Base-by-base conservation (phyloP, 1,140 invertebrate genomes). In the Polypedilum pembai region DNA sequence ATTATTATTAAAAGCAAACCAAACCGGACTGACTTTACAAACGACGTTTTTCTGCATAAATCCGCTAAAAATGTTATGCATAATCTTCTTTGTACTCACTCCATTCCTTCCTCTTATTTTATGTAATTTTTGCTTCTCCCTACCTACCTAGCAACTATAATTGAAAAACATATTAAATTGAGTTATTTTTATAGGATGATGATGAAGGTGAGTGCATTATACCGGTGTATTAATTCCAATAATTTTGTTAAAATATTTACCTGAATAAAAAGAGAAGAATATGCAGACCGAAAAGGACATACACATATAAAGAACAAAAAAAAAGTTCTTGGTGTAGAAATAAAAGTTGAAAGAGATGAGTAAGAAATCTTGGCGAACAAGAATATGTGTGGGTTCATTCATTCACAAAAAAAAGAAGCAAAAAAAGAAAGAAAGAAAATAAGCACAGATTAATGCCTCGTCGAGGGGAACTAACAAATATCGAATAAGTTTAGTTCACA, bases 361-460 rank as follows among this genome's bases (percentile, higher is more conserved):
- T 12, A 56, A n/a, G 45, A n/a, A 56, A 56, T 56, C 45, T 56
- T 56, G 45, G 45, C 45, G 45, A 56, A 56, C 45, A 56, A 56
- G 45, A 3, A n/a, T 56, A 12, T 56, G 45, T 56, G 45, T 56
- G 45, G 45, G 45, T 56, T 56, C 45, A 56, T 56, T 56, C 45
- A 56, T 56, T 56, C n/a, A 56, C n/a, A 56, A 15, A 56, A 56
- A n/a, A 56, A 56, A 33, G 24, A 56, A 33, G 24, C 24, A 33
- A 33, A 33, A 33, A n/a, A n/a, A n/a, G n/a, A n/a, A 33, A 33
- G 24, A 33, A 5, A 33, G 24, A 33, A 33, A 33, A 33, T 3
- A 33, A 33, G 45, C 45, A 33, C 24, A 56, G 45, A 56, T 56
- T 56, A 56, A 56, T 56, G n/a, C n/a, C 45, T 56, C 45, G 15